Evolutionary conservation across 2,797 vertebrate genomes (phyloP), one percentile per base, ranked within the genome.

Genomic region (Sebastes cheni): DNA sequence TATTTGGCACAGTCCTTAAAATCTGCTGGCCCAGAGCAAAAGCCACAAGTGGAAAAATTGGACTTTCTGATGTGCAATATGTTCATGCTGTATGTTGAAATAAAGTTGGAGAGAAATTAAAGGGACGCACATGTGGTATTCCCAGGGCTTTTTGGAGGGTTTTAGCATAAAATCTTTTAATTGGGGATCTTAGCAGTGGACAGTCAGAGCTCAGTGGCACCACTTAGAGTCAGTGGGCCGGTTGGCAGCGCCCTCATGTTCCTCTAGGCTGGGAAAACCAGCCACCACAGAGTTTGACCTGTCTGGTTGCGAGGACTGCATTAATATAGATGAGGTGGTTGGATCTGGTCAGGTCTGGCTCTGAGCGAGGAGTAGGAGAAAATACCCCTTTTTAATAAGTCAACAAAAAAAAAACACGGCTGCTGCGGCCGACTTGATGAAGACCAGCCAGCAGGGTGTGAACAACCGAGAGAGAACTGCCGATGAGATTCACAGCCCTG

Each of bases 401-500:
- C 68, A 67, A 86, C 56, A 82, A 82, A 88, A 89, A 85, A 80
- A 89, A 85, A 88, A 80, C 68, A 36, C 0, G 42, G 22, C 82
- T 56, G 61, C 81, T 83, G 86, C 16, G 72, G 83, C 80, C 10
- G 77, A 89, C 82, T 83, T 91, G 87, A 92, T 85, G 88, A 93
- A 92, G 84, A 81, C 77, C 87, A 89, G 87, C 80, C 87, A 89
- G 87, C 80, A 75, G 81, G 83, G 86, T 84, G 84, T 87, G 86
- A 93, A 86, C 9, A 79, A 87, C 82, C 52, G 84, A 79, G 80
- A 68, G 80, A 68, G 79, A 86, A 80, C 62, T 62, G 80, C 74
- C 59, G 76, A 92, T 90, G 90, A 90, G 90, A 88, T 92, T 86
- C 88, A 67, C 86, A 87, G 91, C 66, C 83, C 67, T 58, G 80